A percentile compares a stretch with the other conserved stretches of the same genome.
Evolutionary conservation across 1,140 invertebrate genomes (phyloP).

Genomic region (honey bee (Apis mellifera)): DNA sequence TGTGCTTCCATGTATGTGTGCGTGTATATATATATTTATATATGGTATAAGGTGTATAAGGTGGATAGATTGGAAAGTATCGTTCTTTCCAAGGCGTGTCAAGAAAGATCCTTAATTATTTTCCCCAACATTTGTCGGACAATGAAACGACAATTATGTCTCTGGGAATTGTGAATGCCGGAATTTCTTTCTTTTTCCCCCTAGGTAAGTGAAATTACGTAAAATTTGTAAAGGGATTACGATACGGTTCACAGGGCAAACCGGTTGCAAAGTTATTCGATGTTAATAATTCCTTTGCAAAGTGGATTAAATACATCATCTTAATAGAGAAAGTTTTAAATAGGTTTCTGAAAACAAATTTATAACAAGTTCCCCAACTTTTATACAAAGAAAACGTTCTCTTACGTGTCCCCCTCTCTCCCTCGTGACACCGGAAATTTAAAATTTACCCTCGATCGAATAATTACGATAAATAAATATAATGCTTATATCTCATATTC

Average conservation of each 20-base stretch:
- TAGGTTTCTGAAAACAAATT: background rate
- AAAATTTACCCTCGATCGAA: background rate
- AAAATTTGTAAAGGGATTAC: background rate
- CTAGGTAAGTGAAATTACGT: too few species aligned
- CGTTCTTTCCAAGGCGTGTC: too few species aligned
- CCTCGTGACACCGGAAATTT: background rate
- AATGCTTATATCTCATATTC: too few species aligned
- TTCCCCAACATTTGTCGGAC: too few species aligned
- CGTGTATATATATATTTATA: background rate
- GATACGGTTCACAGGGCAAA: background rate
- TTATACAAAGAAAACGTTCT: background rate
- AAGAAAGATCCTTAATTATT: background rate
- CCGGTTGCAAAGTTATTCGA: background rate
- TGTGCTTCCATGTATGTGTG: background rate
- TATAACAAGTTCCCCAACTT: background rate
- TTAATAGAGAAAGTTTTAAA: constrained; percentile 19
- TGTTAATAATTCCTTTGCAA: background rate
- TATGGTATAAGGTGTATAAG: too few species aligned
- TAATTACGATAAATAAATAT: background rate
- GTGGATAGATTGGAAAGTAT: constrained; percentile 35
- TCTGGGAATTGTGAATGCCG: too few species aligned
- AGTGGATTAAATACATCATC: constrained; percentile 20
- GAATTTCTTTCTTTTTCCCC: too few species aligned
- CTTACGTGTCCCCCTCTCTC: too few species aligned
- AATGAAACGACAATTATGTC: too few species aligned